phyloP scores from a whole-genome alignment of 2,113 vertebrate species.

The Nibea coibor region DNA sequence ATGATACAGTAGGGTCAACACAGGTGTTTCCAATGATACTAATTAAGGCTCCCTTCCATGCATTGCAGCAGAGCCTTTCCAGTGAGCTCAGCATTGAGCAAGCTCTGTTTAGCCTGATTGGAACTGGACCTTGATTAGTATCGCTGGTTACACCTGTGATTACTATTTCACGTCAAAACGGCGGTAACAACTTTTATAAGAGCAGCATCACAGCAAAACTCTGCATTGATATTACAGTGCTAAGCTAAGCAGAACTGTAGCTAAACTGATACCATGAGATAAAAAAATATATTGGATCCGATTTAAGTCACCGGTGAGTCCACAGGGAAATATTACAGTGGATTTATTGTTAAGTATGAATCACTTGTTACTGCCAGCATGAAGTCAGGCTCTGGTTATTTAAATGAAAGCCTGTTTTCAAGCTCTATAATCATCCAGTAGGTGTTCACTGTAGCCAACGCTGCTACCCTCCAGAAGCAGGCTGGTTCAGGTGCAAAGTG shows the following conservation, averaged over 20 bases:
- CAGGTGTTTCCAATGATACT: too few relatives aligned
- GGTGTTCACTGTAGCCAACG: conserved; percentile 14
- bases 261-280: neutral
- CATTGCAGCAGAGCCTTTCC: too few relatives aligned
- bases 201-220: neutral
- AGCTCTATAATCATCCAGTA: neutral
- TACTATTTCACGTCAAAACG: too few relatives aligned
- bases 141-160: too few relatives aligned
- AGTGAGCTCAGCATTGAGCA: too few relatives aligned
- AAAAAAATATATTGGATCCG: conserved; percentile 6
- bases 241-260: neutral
- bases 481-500: conserved; percentile 34
- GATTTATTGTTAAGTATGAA: conserved; percentile 18
- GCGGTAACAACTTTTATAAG: neutral
- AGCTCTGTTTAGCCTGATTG: too few relatives aligned
- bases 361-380: conserved; percentile 12
- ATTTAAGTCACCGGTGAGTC: conserved; percentile 3
- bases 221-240: neutral
- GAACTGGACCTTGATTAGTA: too few relatives aligned
- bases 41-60: too few relatives aligned
- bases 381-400: neutral
- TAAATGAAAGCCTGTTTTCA: conserved; percentile 9
- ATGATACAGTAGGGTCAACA: too few relatives aligned
- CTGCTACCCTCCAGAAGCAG: neutral
- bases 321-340: neutral